Conservation (phyloP, 1,140 invertebrate species). For the Caenorhabditis remanei region DNA sequence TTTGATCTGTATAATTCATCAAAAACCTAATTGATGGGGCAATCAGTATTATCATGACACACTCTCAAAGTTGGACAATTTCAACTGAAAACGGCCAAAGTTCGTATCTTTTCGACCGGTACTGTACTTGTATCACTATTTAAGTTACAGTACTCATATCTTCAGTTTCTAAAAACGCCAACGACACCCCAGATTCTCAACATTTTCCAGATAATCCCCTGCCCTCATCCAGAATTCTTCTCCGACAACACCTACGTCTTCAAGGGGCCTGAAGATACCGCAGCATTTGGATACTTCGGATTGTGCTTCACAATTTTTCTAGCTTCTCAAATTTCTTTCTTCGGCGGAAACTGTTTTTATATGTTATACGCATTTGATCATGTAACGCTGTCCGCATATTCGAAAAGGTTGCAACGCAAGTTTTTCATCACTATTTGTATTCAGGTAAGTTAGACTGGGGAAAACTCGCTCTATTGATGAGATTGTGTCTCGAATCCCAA, state of each 20-base stretch:
- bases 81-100: too few relatives aligned
- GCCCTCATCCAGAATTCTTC: background rate
- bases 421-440: conserved; percentile 18
- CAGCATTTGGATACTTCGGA: background rate
- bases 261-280: background rate
- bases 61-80: too few relatives aligned
- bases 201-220: background rate
- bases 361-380: background rate
- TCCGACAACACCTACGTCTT: background rate
- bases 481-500: too few relatives aligned
- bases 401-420: background rate
- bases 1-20: too few relatives aligned
- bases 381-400: background rate
- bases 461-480: too few relatives aligned
- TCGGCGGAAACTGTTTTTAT: conserved; percentile 5
- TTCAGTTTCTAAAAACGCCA: too few relatives aligned
- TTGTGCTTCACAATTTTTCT: conserved; percentile 10
- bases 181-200: background rate
- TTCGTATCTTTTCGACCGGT: too few relatives aligned
- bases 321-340: background rate
- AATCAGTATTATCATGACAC: too few relatives aligned
- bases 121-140: too few relatives aligned
- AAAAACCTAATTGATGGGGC: too few relatives aligned
- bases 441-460: background rate
- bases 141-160: too few relatives aligned